A percentile compares a stretch with the other conserved stretches of the same genome.
Conservation (phyloP, 1,140 invertebrate species). For the Drosophila biarmipes region DNA sequence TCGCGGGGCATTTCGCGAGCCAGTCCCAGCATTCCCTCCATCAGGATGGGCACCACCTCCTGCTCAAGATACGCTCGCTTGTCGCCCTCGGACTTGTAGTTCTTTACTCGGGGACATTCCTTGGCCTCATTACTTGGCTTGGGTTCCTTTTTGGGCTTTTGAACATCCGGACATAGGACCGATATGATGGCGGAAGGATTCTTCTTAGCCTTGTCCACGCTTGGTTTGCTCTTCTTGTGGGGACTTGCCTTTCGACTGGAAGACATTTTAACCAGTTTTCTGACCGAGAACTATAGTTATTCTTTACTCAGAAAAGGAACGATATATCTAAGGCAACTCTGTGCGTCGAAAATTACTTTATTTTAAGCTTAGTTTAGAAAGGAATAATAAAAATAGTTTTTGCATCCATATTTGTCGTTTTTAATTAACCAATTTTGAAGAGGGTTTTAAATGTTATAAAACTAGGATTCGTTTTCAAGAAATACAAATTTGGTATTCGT, state of each 20-base stretch:
- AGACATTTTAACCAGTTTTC: constrained; percentile 1
- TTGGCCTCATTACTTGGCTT: not conserved
- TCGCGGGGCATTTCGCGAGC: constrained; percentile 60
- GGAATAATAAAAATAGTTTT: too few species aligned
- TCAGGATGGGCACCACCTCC: constrained; percentile 58
- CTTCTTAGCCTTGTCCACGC: not conserved
- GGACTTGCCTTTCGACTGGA: not conserved
- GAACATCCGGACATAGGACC: not conserved
- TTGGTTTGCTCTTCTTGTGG: not conserved
- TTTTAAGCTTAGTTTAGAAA: too few species aligned
- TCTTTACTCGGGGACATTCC: constrained; percentile 12
- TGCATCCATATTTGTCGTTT: too few species aligned
- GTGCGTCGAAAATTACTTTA: too few species aligned
- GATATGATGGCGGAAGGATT: not conserved
- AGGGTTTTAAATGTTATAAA: too few species aligned
- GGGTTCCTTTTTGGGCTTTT: constrained; percentile 14
- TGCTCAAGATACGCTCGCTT: constrained; percentile 41
- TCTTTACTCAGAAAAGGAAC: not conserved
- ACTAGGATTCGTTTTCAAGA: too few species aligned
- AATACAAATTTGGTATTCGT: not conserved
- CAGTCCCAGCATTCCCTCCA: constrained; percentile 64
- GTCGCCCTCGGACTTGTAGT: constrained; percentile 18
- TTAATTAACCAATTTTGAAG: too few species aligned
- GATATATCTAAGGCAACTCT: not conserved
- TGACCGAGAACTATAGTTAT: not conserved